A percentile compares a stretch with the other conserved stretches of the same genome.
These are phyloP conservation scores for Armadillidium nasatum DNA, from an alignment of 1,140 invertebrate species.

Conservation along the genomic window DNA sequence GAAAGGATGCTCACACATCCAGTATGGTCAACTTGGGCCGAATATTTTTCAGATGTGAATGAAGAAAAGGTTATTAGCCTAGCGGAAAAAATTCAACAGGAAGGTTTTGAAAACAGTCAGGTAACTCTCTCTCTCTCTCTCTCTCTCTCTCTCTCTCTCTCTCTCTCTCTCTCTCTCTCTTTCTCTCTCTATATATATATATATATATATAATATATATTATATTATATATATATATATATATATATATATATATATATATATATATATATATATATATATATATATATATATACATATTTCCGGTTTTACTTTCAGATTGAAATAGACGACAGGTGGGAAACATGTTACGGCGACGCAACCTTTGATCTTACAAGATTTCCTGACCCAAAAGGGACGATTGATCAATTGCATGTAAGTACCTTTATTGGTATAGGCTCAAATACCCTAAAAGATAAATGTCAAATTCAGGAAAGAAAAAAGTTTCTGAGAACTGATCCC, in stretches of 20 bases:
- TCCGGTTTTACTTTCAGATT: conserved; percentile 61
- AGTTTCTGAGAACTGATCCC: too few relatives aligned
- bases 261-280: conserved; percentile 15
- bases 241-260: conserved; percentile 11
- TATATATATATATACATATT: neutral
- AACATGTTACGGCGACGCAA: conserved; percentile 74
- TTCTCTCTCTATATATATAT: conserved; percentile 23
- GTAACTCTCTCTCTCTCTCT: too few relatives aligned
- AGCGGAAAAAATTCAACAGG: conserved; percentile 62
- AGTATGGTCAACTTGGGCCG: conserved; percentile 89
- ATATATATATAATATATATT: conserved; percentile 21
- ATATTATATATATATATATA: conserved; percentile 7
- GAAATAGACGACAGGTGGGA: conserved; percentile 93
- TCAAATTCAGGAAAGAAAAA: too few relatives aligned
- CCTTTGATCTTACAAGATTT: conserved; percentile 68
- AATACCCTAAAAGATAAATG: too few relatives aligned
- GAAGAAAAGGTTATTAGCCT: conserved; percentile 63
- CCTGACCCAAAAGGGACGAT: conserved; percentile 59
- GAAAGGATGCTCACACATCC: conserved; percentile 67
- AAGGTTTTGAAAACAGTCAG: conserved; percentile 59
- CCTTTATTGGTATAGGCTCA: too few relatives aligned
- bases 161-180: too few relatives aligned
- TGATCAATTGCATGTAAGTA: conserved; percentile 55
- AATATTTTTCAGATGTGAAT: conserved; percentile 64
- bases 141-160: too few relatives aligned